A percentile compares a stretch with the other conserved stretches of the same genome.
Conservation (phyloP, 2,797 vertebrate genomes). For the Anisognathus igniventris region DNA sequence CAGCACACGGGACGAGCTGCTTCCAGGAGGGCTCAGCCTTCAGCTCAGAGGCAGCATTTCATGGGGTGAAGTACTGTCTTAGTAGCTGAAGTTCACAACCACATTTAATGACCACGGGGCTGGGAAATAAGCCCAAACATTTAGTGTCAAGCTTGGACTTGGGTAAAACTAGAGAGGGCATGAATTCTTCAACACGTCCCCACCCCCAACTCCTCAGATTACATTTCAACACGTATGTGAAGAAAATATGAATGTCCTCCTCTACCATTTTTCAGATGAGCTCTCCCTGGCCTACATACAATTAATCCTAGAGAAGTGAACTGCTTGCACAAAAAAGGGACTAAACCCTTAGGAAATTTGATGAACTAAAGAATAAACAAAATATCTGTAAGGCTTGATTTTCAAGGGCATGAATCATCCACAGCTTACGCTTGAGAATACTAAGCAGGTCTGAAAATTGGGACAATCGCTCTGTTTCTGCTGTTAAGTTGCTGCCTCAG, state of each 20-base stretch:
- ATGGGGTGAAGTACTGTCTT: background rate
- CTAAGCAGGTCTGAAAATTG: background rate
- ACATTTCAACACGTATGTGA: background rate
- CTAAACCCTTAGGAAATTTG: background rate
- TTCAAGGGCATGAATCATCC: conserved; percentile 13
- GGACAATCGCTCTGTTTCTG: background rate
- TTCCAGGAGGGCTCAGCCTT: background rate
- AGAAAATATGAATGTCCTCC: background rate
- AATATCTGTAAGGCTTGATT: background rate
- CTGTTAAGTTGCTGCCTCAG: background rate
- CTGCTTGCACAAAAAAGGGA: background rate
- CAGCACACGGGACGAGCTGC: background rate
- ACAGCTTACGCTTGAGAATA: background rate
- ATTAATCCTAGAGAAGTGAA: background rate
- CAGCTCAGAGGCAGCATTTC: background rate
- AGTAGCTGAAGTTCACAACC: background rate
- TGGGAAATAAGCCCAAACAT: background rate
- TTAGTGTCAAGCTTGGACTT: background rate
- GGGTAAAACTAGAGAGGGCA: background rate
- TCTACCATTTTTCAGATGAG: background rate
- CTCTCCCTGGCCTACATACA: background rate
- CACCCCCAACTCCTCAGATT: background rate
- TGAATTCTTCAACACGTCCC: background rate
- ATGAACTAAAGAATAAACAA: conserved; percentile 30
- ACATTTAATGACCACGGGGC: background rate